These are phyloP conservation scores for Physella acuta DNA, from an alignment of 1,140 invertebrate genomes.

Conservation along the genomic window DNA sequence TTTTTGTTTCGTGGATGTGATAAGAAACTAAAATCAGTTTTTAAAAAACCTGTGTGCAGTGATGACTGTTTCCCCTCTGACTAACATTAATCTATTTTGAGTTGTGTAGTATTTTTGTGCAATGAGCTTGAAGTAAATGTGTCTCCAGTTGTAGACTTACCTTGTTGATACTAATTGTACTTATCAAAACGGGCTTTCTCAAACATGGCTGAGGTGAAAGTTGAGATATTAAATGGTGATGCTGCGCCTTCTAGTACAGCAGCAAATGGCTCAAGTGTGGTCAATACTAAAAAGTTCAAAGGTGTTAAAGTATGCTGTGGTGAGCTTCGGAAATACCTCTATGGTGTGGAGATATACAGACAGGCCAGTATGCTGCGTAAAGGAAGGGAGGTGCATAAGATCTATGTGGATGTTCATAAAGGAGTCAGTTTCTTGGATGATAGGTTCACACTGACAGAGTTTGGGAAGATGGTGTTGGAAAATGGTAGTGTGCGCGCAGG, in stretches of 20 bases:
- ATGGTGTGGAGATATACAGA: conserved; percentile 45
- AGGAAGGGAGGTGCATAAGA: conserved; percentile 53
- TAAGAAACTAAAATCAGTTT: too few relatives aligned
- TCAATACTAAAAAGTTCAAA: conserved; percentile 30
- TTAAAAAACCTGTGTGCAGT: too few relatives aligned
- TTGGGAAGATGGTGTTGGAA: conserved; percentile 49
- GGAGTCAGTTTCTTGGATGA: conserved; percentile 52
- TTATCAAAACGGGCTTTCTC: neutral
- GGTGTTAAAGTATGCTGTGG: conserved; percentile 48
- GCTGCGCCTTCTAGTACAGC: neutral
- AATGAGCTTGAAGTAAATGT: neutral
- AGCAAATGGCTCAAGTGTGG: conserved; percentile 8
- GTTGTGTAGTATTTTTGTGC: neutral
- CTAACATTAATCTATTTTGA: neutral
- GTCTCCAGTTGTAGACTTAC: neutral
- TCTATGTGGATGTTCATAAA: conserved; percentile 53
- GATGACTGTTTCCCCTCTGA: too few relatives aligned
- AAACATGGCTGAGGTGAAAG: conserved; percentile 3
- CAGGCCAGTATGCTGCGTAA: conserved; percentile 53
- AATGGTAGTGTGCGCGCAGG: conserved; percentile 50
- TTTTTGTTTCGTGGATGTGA: too few relatives aligned
- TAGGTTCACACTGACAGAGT: conserved; percentile 51
- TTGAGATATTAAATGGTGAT: neutral
- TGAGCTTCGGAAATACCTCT: conserved; percentile 46
- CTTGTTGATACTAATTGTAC: neutral